Conservation (phyloP, 1,140 invertebrate genomes). For the Eumaeus atala region DNA sequence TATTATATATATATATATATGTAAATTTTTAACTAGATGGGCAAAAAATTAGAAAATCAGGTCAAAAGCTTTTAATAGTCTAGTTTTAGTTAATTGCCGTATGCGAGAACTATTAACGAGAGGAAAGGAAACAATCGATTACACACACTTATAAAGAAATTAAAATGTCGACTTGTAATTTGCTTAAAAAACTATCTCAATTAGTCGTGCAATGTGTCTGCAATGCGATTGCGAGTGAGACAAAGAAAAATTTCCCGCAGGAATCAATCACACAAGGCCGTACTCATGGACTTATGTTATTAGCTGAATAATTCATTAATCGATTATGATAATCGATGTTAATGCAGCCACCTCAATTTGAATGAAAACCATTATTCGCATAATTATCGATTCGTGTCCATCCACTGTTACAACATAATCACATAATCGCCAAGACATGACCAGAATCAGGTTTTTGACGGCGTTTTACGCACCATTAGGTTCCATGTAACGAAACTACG, state of each 20-base stretch:
- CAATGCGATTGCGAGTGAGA: constrained; percentile 34
- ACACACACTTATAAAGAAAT: constrained; percentile 7
- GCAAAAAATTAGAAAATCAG: not conserved
- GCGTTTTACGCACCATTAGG: too few relatives aligned
- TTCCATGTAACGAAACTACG: too few relatives aligned
- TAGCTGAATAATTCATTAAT: not conserved
- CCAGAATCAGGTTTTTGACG: too few relatives aligned
- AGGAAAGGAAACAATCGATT: constrained; percentile 7
- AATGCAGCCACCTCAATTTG: constrained; percentile 27
- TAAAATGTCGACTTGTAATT: constrained; percentile 4
- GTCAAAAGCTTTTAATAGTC: not conserved
- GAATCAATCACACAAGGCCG: constrained; percentile 54
- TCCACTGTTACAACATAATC: too few relatives aligned
- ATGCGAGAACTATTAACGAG: too few relatives aligned
- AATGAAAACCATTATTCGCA: too few relatives aligned
- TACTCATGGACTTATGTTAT: constrained; percentile 42
- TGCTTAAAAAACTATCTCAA: constrained; percentile 20
- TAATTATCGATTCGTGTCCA: too few relatives aligned
- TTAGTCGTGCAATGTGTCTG: constrained; percentile 33
- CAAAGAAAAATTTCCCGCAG: constrained; percentile 43
- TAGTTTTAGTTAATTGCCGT: not conserved
- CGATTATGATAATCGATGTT: constrained; percentile 20
- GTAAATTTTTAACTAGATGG: too few relatives aligned
- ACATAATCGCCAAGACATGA: too few relatives aligned
- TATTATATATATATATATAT: too few relatives aligned